phyloP scores from a whole-genome alignment of 1,140 invertebrate species.

The Trichonephila clavata region DNA sequence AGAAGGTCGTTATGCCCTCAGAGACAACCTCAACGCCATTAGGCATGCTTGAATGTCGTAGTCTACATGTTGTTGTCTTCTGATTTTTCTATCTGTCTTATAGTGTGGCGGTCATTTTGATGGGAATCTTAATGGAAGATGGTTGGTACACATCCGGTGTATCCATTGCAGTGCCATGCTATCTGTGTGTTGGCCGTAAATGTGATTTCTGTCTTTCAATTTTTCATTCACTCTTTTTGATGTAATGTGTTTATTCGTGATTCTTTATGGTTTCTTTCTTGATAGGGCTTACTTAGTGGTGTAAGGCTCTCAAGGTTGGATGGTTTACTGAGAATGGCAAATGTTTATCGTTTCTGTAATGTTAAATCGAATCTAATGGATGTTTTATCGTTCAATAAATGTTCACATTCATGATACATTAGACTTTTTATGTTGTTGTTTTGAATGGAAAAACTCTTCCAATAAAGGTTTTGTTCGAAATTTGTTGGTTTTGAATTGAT shows the following conservation, averaged over 20 bases:
- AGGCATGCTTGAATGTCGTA: slow-evolving; percentile 46
- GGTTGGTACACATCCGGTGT: not conserved
- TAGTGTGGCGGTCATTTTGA: slow-evolving; percentile 17
- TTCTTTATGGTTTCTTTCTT: slow-evolving; percentile 1
- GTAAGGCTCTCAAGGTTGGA: not conserved
- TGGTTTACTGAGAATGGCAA: not conserved
- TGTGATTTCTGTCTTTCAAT: slow-evolving; percentile 62
- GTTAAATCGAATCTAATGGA: slow-evolving; percentile 55
- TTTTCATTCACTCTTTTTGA: slow-evolving; percentile 44
- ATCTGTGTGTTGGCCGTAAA: not conserved
- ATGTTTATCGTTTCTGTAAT: slow-evolving; percentile 68
- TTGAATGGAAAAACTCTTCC: slow-evolving; percentile 11
- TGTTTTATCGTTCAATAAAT: slow-evolving; percentile 72
- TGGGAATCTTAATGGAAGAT: not conserved
- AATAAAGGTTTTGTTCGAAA: slow-evolving; percentile 2
- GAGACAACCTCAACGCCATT: slow-evolving; percentile 39
- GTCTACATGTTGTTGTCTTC: slow-evolving; percentile 5
- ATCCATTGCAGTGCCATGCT: slow-evolving; percentile 19
- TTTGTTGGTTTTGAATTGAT: not conserved
- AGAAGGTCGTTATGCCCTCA: slow-evolving; percentile 45
- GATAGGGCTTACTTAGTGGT: slow-evolving; percentile 5
- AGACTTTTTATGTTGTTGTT: not conserved
- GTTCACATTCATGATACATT: slow-evolving; percentile 16
- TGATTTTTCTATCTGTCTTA: slow-evolving; percentile 42
- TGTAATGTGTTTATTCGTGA: slow-evolving; percentile 33